Evolutionary conservation across 2,797 vertebrate genomes (phyloP).

Genomic region (Takifugu ocellatus): DNA sequence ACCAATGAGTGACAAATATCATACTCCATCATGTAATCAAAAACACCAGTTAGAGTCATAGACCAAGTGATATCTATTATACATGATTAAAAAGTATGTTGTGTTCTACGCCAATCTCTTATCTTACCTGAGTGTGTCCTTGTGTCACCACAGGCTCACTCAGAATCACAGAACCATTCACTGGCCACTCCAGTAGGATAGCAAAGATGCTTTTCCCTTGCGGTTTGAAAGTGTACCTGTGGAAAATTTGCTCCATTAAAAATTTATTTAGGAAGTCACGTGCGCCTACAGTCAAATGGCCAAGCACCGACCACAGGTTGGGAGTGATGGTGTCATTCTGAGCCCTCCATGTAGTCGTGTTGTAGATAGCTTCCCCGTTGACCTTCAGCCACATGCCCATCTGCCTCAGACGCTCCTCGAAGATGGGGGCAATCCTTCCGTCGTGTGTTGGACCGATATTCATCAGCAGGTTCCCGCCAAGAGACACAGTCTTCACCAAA

Average conservation of each 20-base stretch:
- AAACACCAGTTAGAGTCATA: no score
- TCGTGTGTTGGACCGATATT: constrained; percentile 90
- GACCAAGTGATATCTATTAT: background rate
- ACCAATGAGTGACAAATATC: no score
- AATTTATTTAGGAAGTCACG: no score
- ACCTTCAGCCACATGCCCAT: constrained; percentile 89
- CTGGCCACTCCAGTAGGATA: constrained; percentile 85
- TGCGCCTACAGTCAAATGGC: background rate
- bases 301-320: constrained; percentile 79
- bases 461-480: constrained; percentile 93
- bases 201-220: constrained; percentile 79
- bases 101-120: background rate
- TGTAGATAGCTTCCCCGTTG: constrained; percentile 90
- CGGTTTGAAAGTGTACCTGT: constrained; percentile 87
- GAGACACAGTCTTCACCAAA: constrained; percentile 89
- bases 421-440: constrained; percentile 84
- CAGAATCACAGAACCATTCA: constrained; percentile 74
- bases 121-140: constrained; percentile 79
- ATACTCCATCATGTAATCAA: no score
- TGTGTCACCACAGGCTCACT: constrained; percentile 70
- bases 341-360: constrained; percentile 82
- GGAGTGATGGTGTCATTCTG: constrained; percentile 84
- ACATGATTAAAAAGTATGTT: background rate
- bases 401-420: constrained; percentile 90
- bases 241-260: background rate